phyloP scores from a whole-genome alignment of 2,888 invertebrate genomes.

The Tortrix viridana region DNA sequence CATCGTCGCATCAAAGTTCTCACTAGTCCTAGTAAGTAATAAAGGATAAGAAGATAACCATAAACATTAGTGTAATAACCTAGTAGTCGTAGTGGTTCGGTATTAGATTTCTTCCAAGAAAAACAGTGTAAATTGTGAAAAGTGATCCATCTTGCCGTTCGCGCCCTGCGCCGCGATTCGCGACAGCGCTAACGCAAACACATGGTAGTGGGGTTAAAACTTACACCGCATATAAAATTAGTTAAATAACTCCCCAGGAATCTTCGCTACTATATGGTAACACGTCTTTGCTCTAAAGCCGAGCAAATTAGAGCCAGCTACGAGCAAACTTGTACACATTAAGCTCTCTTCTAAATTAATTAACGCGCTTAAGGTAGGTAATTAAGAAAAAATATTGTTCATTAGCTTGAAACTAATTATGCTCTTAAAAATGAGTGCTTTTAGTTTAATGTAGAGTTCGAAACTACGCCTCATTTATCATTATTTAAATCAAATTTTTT shows the following conservation, averaged over 20 bases:
- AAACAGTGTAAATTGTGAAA: background rate
- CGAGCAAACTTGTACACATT: constrained; percentile 65
- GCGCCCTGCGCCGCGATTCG: constrained; percentile 27
- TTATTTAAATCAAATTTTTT: no score
- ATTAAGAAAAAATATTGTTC: constrained; percentile 67
- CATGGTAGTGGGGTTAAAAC: constrained; percentile 72
- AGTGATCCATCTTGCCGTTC: constrained; percentile 32
- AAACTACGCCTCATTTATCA: constrained; percentile 17
- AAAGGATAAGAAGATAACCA: no score
- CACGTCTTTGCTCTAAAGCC: constrained; percentile 79
- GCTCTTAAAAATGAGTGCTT: constrained; percentile 39
- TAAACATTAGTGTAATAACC: no score
- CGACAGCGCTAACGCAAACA: constrained; percentile 66
- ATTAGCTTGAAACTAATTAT: constrained; percentile 52
- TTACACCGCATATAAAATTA: constrained; percentile 76
- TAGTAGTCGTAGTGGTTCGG: no score
- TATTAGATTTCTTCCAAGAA: no score
- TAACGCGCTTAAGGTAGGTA: constrained; percentile 65
- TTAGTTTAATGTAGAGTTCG: constrained; percentile 1
- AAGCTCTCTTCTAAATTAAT: constrained; percentile 72
- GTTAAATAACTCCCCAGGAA: constrained; percentile 73
- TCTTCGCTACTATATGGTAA: constrained; percentile 67
- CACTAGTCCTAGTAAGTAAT: no score
- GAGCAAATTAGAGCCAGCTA: constrained; percentile 61
- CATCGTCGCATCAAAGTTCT: no score